These are phyloP conservation scores for Hypolimnas misippus DNA, from an alignment of 2,888 invertebrate genomes.

Conservation along the genomic window DNA sequence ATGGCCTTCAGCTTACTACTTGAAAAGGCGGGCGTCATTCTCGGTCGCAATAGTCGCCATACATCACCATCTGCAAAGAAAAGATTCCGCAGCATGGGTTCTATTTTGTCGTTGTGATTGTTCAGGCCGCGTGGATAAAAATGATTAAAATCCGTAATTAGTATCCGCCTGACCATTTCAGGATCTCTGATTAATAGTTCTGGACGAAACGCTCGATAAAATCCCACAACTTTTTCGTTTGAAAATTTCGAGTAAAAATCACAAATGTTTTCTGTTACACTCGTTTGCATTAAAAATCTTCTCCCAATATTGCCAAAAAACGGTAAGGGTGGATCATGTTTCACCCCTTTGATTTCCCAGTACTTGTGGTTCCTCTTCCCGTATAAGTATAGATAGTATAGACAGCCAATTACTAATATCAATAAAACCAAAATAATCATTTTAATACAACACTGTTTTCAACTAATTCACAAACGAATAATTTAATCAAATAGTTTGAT, in stretches of 20 bases:
- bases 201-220: constrained; percentile 53
- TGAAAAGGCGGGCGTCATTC: constrained; percentile 69
- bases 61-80: constrained; percentile 67
- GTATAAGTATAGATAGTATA: too few relatives aligned
- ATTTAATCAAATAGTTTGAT: neutral
- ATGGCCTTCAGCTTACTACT: constrained; percentile 51
- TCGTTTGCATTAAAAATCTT: neutral
- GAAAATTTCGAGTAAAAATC: constrained; percentile 28
- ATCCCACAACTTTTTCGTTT: constrained; percentile 53
- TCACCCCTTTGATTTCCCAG: constrained; percentile 57
- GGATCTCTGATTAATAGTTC: constrained; percentile 54
- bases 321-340: constrained; percentile 55
- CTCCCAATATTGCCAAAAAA: constrained; percentile 54
- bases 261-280: neutral
- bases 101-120: constrained; percentile 54
- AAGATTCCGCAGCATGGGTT: constrained; percentile 60
- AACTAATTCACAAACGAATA: neutral
- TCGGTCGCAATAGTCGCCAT: constrained; percentile 65
- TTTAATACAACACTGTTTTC: neutral
- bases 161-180: constrained; percentile 1
- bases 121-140: constrained; percentile 57
- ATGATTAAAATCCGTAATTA: neutral
- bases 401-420: neutral
- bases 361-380: constrained; percentile 57
- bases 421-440: neutral